These are phyloP conservation scores for Falcunculus frontatus DNA, from an alignment of 2,113 vertebrate species.

Conservation along the genomic window DNA sequence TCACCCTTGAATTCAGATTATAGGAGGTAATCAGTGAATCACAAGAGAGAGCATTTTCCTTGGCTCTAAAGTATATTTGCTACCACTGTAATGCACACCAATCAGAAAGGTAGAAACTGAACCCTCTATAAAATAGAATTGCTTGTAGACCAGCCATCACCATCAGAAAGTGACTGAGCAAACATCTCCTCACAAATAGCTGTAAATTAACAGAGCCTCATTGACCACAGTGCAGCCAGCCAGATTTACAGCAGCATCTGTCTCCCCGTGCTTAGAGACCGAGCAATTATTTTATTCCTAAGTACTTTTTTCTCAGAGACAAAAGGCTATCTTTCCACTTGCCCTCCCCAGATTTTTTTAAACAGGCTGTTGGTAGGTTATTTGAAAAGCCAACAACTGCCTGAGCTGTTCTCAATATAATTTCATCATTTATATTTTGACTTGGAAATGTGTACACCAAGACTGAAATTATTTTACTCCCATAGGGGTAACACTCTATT, in stretches of 20 bases:
- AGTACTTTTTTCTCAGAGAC: not conserved
- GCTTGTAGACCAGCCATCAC: not conserved
- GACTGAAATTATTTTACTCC: slow-evolving; percentile 61
- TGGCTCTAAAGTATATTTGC: not conserved
- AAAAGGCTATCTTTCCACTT: not conserved
- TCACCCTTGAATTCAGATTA: not conserved
- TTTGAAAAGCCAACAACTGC: slow-evolving; percentile 40
- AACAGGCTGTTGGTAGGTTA: not conserved
- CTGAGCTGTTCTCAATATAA: slow-evolving; percentile 21
- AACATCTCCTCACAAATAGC: not conserved
- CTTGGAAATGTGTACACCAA: not conserved
- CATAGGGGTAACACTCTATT: slow-evolving; percentile 43
- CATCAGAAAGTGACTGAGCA: not conserved
- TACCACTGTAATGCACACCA: not conserved
- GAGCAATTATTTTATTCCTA: not conserved
- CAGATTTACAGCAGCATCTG: not conserved
- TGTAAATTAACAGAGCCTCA: not conserved
- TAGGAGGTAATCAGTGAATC: not conserved
- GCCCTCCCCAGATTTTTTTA: not conserved
- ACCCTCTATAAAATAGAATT: not conserved
- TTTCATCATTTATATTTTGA: slow-evolving; percentile 10
- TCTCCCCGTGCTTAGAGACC: not conserved
- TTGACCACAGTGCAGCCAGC: not conserved
- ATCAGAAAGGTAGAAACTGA: not conserved
- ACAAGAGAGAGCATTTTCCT: not conserved